Percentiles rank a stretch among this genome's conserved stretches.
Conservation (phyloP, 2,888 invertebrate species). For the Agapostemon virescens region DNA sequence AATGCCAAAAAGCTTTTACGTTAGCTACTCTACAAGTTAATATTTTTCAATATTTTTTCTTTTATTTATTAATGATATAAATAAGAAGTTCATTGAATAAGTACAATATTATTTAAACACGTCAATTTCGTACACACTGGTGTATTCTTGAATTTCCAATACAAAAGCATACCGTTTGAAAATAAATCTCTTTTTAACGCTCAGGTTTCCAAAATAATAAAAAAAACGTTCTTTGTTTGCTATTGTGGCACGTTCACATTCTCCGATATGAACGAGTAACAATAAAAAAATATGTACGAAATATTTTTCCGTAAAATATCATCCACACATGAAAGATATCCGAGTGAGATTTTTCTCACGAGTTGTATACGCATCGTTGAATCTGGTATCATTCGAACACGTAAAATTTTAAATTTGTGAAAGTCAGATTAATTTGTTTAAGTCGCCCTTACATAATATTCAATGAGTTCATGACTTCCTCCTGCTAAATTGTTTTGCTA, state of each 20-base stretch:
- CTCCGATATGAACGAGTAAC: not conserved
- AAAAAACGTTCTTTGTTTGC: not conserved
- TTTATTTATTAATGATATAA: too few species aligned
- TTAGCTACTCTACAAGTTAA: not conserved
- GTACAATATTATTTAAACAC: too few species aligned
- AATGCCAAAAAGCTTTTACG: not conserved
- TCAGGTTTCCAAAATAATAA: not conserved
- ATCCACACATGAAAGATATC: not conserved
- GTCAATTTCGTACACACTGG: too few species aligned
- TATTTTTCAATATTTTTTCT: too few species aligned
- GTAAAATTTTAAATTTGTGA: not conserved
- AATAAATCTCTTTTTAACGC: not conserved
- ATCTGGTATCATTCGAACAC: not conserved
- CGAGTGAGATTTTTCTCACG: not conserved
- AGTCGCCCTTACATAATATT: too few species aligned
- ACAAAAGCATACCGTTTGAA: not conserved
- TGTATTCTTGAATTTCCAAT: not conserved
- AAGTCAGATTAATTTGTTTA: too few species aligned
- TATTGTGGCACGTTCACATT: not conserved
- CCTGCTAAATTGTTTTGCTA: too few species aligned
- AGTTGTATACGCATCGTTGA: not conserved
- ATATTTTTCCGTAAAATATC: not conserved
- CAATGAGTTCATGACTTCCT: too few species aligned
- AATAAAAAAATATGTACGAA: not conserved
- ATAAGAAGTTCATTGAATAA: too few species aligned